These are phyloP conservation scores for Enoplolaimus lenunculus DNA, from an alignment of 2,888 invertebrate genomes.

Conservation along the genomic window DNA sequence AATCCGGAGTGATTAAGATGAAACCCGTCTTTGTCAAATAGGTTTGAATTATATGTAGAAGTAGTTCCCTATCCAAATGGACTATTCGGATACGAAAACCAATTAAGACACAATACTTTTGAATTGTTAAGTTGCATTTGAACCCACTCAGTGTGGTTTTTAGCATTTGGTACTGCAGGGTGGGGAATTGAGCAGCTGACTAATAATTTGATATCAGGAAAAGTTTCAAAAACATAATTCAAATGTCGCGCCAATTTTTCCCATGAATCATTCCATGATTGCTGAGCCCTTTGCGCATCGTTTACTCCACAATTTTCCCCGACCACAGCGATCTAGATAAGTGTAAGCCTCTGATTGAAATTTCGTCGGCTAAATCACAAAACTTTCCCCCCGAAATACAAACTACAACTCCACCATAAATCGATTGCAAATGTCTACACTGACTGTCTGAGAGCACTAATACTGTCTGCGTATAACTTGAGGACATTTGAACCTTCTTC, in stretches of 20 bases:
- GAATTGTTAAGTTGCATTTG: neutral
- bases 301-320: neutral
- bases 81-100: neutral
- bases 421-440: neutral
- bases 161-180: neutral
- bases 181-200: neutral
- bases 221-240: neutral
- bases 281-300: neutral
- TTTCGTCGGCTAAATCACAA: neutral
- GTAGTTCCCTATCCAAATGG: neutral
- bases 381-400: neutral
- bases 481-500: neutral
- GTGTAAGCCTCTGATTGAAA: neutral
- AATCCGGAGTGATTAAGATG: no score
- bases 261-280: neutral
- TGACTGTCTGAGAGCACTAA: neutral
- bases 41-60: no score
- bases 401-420: neutral
- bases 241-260: neutral
- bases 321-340: neutral
- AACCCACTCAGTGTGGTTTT: neutral
- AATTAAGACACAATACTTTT: neutral
- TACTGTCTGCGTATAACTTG: neutral
- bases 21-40: no score
- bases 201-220: neutral